Evolutionary conservation across 1,140 invertebrate genomes (phyloP).

Genomic region (Babylonia areolata): DNA sequence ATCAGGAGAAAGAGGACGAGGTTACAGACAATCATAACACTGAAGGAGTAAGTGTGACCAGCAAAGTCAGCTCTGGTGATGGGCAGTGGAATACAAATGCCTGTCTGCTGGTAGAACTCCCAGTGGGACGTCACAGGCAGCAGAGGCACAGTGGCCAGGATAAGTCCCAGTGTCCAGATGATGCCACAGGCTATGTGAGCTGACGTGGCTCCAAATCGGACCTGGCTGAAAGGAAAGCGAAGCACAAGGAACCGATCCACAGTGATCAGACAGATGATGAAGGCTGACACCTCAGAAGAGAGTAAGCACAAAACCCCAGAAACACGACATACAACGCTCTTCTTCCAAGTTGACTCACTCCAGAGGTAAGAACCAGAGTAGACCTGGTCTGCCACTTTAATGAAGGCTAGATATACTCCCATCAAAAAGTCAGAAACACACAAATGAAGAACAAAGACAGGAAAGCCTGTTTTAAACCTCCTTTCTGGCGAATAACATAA

Average conservation of each 20-base stretch:
- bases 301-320: conserved; percentile 60
- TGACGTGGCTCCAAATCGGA: conserved; percentile 38
- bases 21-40: conserved; percentile 51
- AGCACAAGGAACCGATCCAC: conserved; percentile 58
- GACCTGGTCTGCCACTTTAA: conserved; percentile 59
- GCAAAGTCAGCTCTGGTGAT: conserved; percentile 26
- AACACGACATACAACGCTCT: conserved; percentile 50
- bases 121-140: conserved; percentile 37
- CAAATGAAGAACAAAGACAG: conserved; percentile 55
- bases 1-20: conserved; percentile 49
- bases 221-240: conserved; percentile 57
- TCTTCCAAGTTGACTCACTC: conserved; percentile 55
- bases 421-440: conserved; percentile 62
- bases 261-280: conserved; percentile 54
- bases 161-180: conserved; percentile 38
- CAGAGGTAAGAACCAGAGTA: conserved; percentile 57
- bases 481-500: not conserved
- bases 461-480: conserved; percentile 46
- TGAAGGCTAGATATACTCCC: conserved; percentile 66
- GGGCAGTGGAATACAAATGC: conserved; percentile 51
- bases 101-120: conserved; percentile 52
- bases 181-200: conserved; percentile 7
- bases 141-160: conserved; percentile 37
- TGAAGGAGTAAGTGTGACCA: conserved; percentile 50
- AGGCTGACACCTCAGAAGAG: conserved; percentile 59